Conservation (phyloP, 2,888 invertebrate species). For the Aricia artaxerxes region DNA sequence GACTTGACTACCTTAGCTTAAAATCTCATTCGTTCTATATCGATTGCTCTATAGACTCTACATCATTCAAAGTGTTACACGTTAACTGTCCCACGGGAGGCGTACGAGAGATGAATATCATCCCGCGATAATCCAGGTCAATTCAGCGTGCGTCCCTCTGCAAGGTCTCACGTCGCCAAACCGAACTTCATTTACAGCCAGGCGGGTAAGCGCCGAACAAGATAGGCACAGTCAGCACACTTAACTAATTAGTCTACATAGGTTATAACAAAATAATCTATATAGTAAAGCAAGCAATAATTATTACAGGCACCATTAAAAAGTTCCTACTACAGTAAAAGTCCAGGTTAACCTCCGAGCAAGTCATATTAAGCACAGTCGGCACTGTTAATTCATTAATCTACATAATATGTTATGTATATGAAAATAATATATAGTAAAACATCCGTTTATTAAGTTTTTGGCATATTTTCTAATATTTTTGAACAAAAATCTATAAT, state of each 20-base stretch:
- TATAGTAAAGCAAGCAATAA: too few relatives aligned
- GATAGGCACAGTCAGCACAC: background rate
- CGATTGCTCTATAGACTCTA: background rate
- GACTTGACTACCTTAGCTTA: background rate
- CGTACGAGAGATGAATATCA: slow-evolving; percentile 3
- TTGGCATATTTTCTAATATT: too few relatives aligned
- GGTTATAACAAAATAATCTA: too few relatives aligned
- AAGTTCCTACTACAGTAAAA: too few relatives aligned
- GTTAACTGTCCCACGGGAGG: background rate
- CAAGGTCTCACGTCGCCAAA: background rate
- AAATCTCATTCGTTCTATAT: background rate
- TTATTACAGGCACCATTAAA: too few relatives aligned
- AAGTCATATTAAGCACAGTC: too few relatives aligned
- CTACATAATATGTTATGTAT: too few relatives aligned
- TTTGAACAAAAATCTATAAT: too few relatives aligned
- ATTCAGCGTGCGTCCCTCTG: background rate
- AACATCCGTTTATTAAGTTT: too few relatives aligned
- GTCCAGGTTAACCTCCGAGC: too few relatives aligned
- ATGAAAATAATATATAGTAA: too few relatives aligned
- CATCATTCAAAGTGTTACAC: background rate
- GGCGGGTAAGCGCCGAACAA: background rate
- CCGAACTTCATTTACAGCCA: background rate
- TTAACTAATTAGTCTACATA: background rate
- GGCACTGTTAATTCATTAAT: too few relatives aligned
- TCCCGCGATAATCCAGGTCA: background rate